Evolutionary conservation across 1,140 invertebrate species (phyloP).

Genomic region (Daktulosphaira vitifoliae): DNA sequence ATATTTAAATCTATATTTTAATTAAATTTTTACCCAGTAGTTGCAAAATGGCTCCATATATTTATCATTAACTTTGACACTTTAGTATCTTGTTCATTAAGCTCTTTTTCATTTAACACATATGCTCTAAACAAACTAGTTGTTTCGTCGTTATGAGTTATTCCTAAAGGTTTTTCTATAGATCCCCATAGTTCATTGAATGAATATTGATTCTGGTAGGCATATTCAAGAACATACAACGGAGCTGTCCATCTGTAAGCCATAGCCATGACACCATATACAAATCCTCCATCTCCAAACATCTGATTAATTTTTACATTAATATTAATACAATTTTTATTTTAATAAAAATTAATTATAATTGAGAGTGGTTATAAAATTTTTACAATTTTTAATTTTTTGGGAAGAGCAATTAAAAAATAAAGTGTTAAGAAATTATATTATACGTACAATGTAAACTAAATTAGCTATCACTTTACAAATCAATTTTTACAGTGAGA

Average conservation of each 20-base stretch:
- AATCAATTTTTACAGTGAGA: no score
- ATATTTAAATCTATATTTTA: no score
- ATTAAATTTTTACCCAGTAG: background rate
- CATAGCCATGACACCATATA: background rate
- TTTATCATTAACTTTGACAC: background rate
- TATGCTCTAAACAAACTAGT: conserved; percentile 27
- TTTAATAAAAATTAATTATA: no score
- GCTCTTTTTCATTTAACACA: background rate
- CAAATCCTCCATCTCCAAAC: background rate
- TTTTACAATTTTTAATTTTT: no score
- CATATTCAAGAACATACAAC: background rate
- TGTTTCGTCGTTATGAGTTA: conserved; percentile 34
- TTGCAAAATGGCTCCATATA: background rate
- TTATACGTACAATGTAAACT: no score
- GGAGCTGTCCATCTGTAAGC: background rate
- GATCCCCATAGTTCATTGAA: background rate
- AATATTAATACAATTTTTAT: no score
- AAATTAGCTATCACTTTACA: no score
- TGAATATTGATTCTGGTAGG: background rate
- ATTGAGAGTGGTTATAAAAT: no score
- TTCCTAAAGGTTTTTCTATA: conserved; percentile 3
- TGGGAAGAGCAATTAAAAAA: no score
- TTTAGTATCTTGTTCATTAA: background rate
- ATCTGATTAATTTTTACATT: no score
- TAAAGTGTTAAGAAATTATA: no score